phyloP scores from a whole-genome alignment of 2,888 invertebrate genomes.

The Charanyca ferruginea region DNA sequence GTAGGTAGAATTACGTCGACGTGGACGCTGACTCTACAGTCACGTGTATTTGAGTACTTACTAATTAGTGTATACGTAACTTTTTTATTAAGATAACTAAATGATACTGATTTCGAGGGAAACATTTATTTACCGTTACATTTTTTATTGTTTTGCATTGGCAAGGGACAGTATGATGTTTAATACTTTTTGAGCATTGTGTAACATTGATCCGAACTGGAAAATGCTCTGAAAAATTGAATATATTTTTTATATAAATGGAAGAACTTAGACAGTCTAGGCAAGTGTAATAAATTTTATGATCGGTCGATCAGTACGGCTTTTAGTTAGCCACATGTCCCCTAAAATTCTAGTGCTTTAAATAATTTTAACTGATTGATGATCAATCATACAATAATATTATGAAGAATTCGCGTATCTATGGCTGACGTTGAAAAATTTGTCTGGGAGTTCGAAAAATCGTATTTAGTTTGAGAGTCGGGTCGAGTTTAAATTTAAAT shows the following conservation, averaged over 20 bases:
- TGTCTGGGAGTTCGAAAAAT: conserved; percentile 67
- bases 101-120: conserved; percentile 23
- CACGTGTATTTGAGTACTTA: conserved; percentile 51
- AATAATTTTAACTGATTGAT: conserved; percentile 58
- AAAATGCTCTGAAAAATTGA: neutral
- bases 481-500: conserved; percentile 44
- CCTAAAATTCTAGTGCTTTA: conserved; percentile 10
- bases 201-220: neutral
- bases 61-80: conserved; percentile 16
- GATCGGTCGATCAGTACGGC: too few relatives aligned
- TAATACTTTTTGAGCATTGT: neutral
- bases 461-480: conserved; percentile 51
- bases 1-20: conserved; percentile 30
- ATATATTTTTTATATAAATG: neutral
- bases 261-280: too few relatives aligned
- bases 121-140: conserved; percentile 14
- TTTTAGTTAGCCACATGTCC: too few relatives aligned
- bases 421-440: conserved; percentile 69
- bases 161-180: neutral
- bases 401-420: conserved; percentile 57
- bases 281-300: too few relatives aligned
- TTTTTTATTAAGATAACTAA: conserved; percentile 22
- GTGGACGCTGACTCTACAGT: conserved; percentile 48
- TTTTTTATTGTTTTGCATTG: conserved; percentile 23
- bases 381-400: conserved; percentile 66